phyloP scores from a whole-genome alignment of 2,888 invertebrate species.

The Chorisops tibialis region DNA sequence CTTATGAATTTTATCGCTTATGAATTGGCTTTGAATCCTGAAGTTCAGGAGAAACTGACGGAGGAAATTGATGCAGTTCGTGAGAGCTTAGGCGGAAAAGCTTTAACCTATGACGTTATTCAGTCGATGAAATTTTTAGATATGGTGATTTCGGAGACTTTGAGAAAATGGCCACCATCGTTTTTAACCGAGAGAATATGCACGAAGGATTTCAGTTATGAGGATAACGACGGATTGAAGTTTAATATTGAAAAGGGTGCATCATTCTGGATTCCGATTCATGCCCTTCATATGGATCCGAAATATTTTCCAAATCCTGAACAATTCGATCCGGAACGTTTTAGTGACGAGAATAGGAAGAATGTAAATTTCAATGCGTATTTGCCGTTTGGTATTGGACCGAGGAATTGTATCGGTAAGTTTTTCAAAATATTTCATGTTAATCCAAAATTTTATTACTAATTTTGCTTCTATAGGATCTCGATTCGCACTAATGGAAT shows the following conservation, averaged over 20 bases:
- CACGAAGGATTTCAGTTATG: conserved; percentile 52
- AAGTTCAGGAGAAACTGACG: conserved; percentile 54
- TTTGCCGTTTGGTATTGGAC: conserved; percentile 55
- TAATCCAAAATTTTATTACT: too few relatives aligned
- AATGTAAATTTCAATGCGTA: conserved; percentile 47
- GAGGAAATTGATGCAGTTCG: conserved; percentile 54
- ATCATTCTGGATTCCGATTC: conserved; percentile 42
- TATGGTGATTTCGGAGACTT: conserved; percentile 58
- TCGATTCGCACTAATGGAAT: conserved; percentile 32
- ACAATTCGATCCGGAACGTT: conserved; percentile 55
- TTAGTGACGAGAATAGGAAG: conserved; percentile 54
- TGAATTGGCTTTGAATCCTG: conserved; percentile 56
- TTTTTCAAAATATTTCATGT: too few relatives aligned
- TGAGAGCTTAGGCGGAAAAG: conserved; percentile 44
- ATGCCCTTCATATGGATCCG: conserved; percentile 51
- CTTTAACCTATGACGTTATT: conserved; percentile 55
- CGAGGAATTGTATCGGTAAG: conserved; percentile 54
- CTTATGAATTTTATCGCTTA: conserved; percentile 52
- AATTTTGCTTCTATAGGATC: conserved; percentile 24
- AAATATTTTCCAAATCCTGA: conserved; percentile 52
- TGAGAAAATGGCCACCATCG: conserved; percentile 55
- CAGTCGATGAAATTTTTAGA: conserved; percentile 60
- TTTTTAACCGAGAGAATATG: conserved; percentile 54
- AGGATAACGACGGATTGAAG: conserved; percentile 30
- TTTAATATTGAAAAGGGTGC: conserved; percentile 28